Evolutionary conservation across 2,113 vertebrate species (phyloP).

Genomic region (Apistogramma diplotaenia): DNA sequence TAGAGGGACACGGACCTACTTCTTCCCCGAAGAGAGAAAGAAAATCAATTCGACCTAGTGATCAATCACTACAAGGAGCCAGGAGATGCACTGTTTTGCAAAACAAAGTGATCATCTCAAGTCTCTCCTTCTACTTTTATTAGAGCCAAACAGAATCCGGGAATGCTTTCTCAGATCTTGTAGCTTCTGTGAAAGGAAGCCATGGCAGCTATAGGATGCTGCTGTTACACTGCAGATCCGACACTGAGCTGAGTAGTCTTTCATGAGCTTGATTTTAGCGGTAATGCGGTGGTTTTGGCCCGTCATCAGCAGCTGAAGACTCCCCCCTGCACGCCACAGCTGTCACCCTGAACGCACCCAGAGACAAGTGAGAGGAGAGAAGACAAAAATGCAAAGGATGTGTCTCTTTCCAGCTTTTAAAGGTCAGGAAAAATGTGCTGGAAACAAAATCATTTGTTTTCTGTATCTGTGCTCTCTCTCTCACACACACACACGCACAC

Average conservation of each 20-base stretch:
- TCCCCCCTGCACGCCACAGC: constrained; percentile 60
- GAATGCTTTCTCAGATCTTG: neutral
- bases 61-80: constrained; percentile 41
- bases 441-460: constrained; percentile 1
- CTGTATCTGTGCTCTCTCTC: neutral
- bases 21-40: constrained; percentile 37
- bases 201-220: neutral
- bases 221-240: constrained; percentile 36
- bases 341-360: constrained; percentile 43
- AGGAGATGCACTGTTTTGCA: constrained; percentile 14
- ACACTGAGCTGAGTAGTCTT: constrained; percentile 52
- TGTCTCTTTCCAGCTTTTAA: neutral
- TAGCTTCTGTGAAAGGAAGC: neutral
- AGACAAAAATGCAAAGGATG: neutral
- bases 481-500: neutral
- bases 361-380: neutral
- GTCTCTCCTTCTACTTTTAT: constrained; percentile 8
- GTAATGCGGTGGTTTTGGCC: constrained; percentile 47
- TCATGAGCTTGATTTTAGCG: constrained; percentile 30
- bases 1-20: constrained; percentile 57
- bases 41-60: constrained; percentile 50
- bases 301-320: constrained; percentile 49
- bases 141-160: neutral
- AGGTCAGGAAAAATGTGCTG: constrained; percentile 20
- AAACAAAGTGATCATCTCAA: constrained; percentile 7